Evolutionary conservation across 2,113 vertebrate genomes (phyloP), one percentile per base, ranked within the genome.

Genomic region (Nymphicus hollandicus): DNA sequence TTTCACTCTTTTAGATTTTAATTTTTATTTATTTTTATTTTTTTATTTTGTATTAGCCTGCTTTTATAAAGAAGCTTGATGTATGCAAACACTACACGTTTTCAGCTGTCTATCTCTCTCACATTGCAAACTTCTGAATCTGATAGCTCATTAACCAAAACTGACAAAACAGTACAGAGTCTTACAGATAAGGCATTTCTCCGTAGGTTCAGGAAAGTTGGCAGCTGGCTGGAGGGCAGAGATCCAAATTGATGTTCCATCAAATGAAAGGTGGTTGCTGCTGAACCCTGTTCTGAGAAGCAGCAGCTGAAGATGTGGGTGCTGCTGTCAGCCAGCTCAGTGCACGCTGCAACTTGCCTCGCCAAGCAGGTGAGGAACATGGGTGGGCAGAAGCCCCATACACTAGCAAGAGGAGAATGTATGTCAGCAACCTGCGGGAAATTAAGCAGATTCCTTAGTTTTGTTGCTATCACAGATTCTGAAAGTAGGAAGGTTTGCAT

Each of bases 91-190:
- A 28, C 11, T 23, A 3, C 41, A 39, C 6, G 63, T 92, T 74
- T 81, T 29, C 55, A 86, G 4, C 60, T 79, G 56, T 79, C 90
- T 92, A n/a, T 91, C 72, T 63, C 17, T 77, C 69, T 94, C 68
- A 71, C 81, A 60, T 80, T 20, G 2, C 14, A 55, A 86, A 71
- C 10, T 84, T 73, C 52, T 63, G 72, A 92, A 53, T 95, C 41
- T 66, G 64, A 84, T 47, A 69, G 35, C 39, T 95, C 43, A 71
- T 95, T 95, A 93, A 60, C 15, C 22, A 71, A 81, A 93, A 46
- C 76, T 86, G 81, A 66, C 68, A 82, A n/a, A 91, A 43, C 3
- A 70, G 19, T 11, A 35, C n/a, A 37, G 29, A 86, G 10, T 23
- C 41, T 77, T 78, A 78, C 19, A 71, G 64, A 86, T 55, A 68